Base-by-base conservation (phyloP, 64 coral and sea anemone species). In the Montipora foliosa region DNA sequence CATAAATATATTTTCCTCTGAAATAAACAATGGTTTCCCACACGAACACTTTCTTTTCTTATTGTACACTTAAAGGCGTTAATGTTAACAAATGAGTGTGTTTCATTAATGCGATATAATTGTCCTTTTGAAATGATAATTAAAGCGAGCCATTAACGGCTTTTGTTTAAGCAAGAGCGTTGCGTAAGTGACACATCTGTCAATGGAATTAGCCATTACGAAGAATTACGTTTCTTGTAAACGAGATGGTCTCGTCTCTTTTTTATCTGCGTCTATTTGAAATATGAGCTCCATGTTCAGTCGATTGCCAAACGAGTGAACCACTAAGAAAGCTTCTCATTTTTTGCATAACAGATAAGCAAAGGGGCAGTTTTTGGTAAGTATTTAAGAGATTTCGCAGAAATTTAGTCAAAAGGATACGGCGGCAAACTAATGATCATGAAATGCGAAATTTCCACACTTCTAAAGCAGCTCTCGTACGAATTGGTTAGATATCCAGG, bases 91-190 rank as follows among this genome's bases (percentile, higher is more conserved):
- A 71, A 64, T 16, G 68, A 3, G 10, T 24, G 68, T 66, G 4
- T 12, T 9, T 13, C 61, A 66, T 66, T 66, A 17, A 66, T 17
- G 15, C 61, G 3, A 66, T 66, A 24, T 24, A 21, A 24, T 21
- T 71, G 17, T 71, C 68, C 9, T 21, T 9, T 86, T 71, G 47
- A 86, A 50, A 72, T 71, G 49, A 70, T 66, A 86, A 71, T 69
- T 49, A 50, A 86, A 86, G 47, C 68, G 21, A 86, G 10, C 45
- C 46, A 71, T 72, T 86, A 19, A 71, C 45, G 66, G 13, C 5
- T 84, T 82, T 86, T 86, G 37, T 86, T 86, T 73, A 59, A 86
- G 68, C 49, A 86, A 49, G 11, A 47, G 19, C 49, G 71, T 19
- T 86, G 7, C 9, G 45, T 10, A n/a, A 47, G 45, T 86, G 46